These are phyloP conservation scores for Paramormyrops hopkinsi DNA, from an alignment of 2,797 vertebrate species.

Conservation along the genomic window DNA sequence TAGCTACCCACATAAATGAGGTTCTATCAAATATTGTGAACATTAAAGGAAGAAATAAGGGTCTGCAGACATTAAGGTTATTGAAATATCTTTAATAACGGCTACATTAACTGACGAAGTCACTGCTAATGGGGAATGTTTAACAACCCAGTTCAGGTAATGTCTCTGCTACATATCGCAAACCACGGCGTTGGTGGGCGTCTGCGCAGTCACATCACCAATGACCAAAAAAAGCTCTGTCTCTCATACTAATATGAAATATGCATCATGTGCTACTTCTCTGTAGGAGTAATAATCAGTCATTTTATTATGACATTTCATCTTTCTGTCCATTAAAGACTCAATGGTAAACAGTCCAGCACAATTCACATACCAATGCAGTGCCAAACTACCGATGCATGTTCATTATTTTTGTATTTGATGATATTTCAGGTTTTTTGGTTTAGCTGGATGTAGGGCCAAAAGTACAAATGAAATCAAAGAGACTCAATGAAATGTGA, in stretches of 20 bases:
- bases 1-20: background rate
- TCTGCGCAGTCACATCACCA: background rate
- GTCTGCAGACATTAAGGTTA: background rate
- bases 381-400: background rate
- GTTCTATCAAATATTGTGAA: background rate
- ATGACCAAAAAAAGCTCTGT: background rate
- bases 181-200: background rate
- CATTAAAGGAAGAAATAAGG: background rate
- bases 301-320: background rate
- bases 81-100: slow-evolving; percentile 10
- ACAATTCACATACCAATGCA: background rate
- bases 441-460: background rate
- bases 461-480: background rate
- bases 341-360: background rate
- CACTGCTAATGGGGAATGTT: slow-evolving; percentile 7
- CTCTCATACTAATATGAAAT: background rate
- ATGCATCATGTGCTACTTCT: background rate
- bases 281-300: background rate
- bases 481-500: background rate
- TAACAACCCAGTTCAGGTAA: slow-evolving; percentile 9
- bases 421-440: background rate
- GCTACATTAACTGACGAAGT: slow-evolving; percentile 15
- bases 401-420: background rate
- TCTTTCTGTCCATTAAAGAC: background rate
- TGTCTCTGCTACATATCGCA: background rate